Percentiles rank a stretch among this genome's conserved stretches.
These are phyloP conservation scores for Ceratothoa steindachneri DNA, from an alignment of 2,888 invertebrate genomes.

Conservation along the genomic window DNA sequence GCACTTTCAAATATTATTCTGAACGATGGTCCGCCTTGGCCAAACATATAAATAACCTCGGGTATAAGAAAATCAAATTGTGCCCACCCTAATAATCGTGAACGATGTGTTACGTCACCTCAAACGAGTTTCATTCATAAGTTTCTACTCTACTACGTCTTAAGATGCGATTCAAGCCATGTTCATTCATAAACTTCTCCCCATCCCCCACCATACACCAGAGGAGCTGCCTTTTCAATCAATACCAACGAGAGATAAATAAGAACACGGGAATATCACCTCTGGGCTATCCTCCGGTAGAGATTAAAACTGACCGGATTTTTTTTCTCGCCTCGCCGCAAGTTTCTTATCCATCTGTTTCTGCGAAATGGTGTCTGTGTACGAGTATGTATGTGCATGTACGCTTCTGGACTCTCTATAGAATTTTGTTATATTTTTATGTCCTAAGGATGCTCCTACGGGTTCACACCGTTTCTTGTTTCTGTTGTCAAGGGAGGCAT, in stretches of 20 bases:
- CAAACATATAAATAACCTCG: not conserved
- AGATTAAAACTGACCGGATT: no score
- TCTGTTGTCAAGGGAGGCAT: not conserved
- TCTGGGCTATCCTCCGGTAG: no score
- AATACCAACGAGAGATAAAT: no score
- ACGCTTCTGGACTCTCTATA: no score
- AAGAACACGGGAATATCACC: no score
- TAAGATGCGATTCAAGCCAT: not conserved
- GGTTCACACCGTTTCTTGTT: not conserved
- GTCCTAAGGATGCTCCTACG: slow-evolving; percentile 1
- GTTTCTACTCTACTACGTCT: slow-evolving; percentile 3
- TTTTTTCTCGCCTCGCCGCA: no score
- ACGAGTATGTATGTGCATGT: no score
- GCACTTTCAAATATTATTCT: not conserved
- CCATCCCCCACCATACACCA: not conserved
- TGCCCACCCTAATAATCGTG: not conserved
- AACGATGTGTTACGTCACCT: not conserved
- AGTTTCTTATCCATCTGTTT: not conserved
- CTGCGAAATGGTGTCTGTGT: no score
- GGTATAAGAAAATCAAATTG: not conserved
- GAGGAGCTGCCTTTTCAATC: not conserved
- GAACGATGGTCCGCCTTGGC: not conserved
- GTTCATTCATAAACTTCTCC: slow-evolving; percentile 3
- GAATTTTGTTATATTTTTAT: not conserved
- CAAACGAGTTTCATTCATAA: not conserved